Evolutionary conservation across 2,888 invertebrate genomes (phyloP), one percentile per base, ranked within the genome.

Genomic region (Itoplectis maculator): DNA sequence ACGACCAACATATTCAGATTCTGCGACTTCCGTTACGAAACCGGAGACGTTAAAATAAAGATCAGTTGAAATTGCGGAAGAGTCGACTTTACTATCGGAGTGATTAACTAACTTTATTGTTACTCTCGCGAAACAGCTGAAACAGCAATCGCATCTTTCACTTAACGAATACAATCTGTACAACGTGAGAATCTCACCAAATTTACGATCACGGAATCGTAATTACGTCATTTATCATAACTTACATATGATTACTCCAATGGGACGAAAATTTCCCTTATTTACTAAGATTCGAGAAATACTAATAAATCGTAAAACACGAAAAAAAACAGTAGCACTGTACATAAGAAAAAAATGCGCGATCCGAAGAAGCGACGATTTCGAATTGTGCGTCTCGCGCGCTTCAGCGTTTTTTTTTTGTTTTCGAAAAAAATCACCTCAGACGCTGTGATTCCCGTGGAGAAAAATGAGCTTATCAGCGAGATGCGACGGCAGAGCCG

Each of bases 391-490:
- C 23, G 5, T 54, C 8, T 54, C 20, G 23, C 7, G 20, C 18
- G n/a, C 8, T 23, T 23, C 20, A 18, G 1, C 54, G 54, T 23
- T 45, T 3, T 15, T 35, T 61, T n/a, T 5, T 29, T 29, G 1
- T 23, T 23, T 56, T 35, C 6, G n/a, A 18, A 13, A n/a, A 29
- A 29, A 29, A 29, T 29, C 29, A 5, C 20, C 76, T 88, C 80
- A 91, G 56, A 88, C 85, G 29, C 87, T 88, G 79, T 92, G 90
- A 88, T 93, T 93, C 5, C 91, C 92, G 82, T 93, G 88, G 11
- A 93, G 87, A 69, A 93, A 93, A 0, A 93, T 79, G 59, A 93
- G 79, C 84, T 93, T 93, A 70, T 93, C 93, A 40, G 91, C 89
- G 23, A 93, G 85, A 83, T 93, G 92, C 13, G 93, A 90, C n/a